phyloP scores from a whole-genome alignment of 1,140 invertebrate genomes.

The Zaprionus nigranus region DNA sequence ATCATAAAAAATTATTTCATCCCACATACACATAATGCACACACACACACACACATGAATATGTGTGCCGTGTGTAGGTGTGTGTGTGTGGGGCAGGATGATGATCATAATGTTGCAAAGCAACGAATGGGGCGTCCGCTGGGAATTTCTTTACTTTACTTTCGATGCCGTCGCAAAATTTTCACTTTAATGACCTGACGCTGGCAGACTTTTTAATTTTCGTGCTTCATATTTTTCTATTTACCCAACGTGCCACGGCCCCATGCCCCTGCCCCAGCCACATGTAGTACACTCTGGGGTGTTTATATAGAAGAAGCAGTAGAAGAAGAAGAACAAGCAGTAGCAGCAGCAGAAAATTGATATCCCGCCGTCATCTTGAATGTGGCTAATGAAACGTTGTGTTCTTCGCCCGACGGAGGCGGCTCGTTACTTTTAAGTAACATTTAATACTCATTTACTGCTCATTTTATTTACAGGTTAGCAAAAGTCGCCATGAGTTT shows the following conservation, averaged over 20 bases:
- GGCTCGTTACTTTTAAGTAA: conserved; percentile 61
- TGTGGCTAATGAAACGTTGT: conserved; percentile 70
- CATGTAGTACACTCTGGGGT: background rate
- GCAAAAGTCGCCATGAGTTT: background rate
- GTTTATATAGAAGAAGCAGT: background rate
- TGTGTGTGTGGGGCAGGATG: conserved; percentile 35
- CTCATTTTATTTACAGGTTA: conserved; percentile 58
- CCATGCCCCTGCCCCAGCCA: background rate
- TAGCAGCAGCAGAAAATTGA: conserved; percentile 51
- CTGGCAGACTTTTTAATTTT: conserved; percentile 74
- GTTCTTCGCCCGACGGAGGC: conserved; percentile 29
- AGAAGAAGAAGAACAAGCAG: background rate
- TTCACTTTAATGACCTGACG: conserved; percentile 70
- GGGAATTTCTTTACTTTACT: conserved; percentile 70
- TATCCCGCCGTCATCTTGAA: conserved; percentile 73
- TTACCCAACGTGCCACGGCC: conserved; percentile 32
- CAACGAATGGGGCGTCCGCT: conserved; percentile 50
- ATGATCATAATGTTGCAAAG: conserved; percentile 79
- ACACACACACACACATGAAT: background rate
- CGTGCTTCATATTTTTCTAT: conserved; percentile 76
- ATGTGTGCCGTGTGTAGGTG: conserved; percentile 22
- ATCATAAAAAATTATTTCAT: conserved; percentile 83
- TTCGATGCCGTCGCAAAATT: conserved; percentile 66
- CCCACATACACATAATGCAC: conserved; percentile 52
- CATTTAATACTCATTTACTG: conserved; percentile 64